Evolutionary conservation across 2,797 vertebrate species (phyloP), one percentile per base, ranked within the genome.

Genomic region (Allobates femoralis): DNA sequence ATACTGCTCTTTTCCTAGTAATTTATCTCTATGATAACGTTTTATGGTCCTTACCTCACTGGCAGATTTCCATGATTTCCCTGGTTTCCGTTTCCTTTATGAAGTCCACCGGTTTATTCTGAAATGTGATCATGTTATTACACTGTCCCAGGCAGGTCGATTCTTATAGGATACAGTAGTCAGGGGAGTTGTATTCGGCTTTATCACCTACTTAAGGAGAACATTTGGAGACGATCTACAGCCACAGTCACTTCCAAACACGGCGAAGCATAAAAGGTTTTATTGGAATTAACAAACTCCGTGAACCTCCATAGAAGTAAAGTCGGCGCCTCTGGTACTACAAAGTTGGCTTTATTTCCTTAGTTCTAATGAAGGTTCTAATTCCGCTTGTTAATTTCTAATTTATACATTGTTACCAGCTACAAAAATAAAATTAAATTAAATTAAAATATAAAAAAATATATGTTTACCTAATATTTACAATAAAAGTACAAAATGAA

Each of bases 41-140:
- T 73, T 46, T 73, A 73, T 1, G 15, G 69, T 73, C 69, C 21
- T 46, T 46, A 23, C 21, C 34, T 73, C 69, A n/a, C 23, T 1
- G 23, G 37, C 6, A 46, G 69, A n/a, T 37, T n/a, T 71, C 21
- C 67, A 46, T 46, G 37, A 73, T 73, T 73, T 73, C 69, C 69
- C 69, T 14, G 69, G 37, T n/a, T 73, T 73, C 46, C 37, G 12
- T 46, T 50, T 73, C 26, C 11, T 73, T 73, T 46, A 73, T 50
- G 69, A 46, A 46, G 69, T 46, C 23, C 69, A 73, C 69, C 69
- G 46, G 46, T 73, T 73, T 46, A 46, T 46, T 46, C 34, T 46
- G 69, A 73, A 46, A 73, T 46, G 69, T 15, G 69, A 73, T 73
- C 37, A 15, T 73, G 69, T 37, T 46, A 73, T 73, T 73, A n/a